These are phyloP conservation scores for Octodon degus DNA, from an alignment of 2,113 vertebrate genomes.

Conservation along the genomic window DNA sequence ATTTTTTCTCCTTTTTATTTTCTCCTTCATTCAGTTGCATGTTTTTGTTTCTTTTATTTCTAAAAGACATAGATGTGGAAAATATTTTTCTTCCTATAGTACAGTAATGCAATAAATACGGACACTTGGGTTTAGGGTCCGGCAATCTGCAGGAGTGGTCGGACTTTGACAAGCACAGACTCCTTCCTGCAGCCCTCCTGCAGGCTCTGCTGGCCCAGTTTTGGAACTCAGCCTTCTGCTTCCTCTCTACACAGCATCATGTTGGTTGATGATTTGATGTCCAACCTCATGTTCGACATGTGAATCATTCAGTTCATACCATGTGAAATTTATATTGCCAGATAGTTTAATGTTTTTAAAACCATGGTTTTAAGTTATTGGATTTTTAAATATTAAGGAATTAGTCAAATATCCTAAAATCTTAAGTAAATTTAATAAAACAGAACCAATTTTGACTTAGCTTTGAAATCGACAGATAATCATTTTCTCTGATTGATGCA, in stretches of 20 bases:
- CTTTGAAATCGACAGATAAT: neutral
- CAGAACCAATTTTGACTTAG: neutral
- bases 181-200: rapidly evolving
- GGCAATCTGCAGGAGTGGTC: neutral
- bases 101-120: neutral
- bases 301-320: neutral
- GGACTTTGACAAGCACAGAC: neutral
- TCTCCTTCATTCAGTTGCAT: neutral
- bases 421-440: neutral
- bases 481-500: neutral
- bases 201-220: neutral
- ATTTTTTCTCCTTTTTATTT: neutral
- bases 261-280: neutral
- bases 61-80: neutral
- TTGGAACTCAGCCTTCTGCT: neutral
- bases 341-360: neutral
- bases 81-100: neutral
- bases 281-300: neutral
- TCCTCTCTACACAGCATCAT: neutral
- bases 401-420: neutral
- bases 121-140: neutral
- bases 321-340: neutral
- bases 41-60: neutral
- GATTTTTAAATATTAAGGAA: neutral
- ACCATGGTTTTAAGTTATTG: neutral